A percentile compares a stretch with the other conserved stretches of the same genome.
These are phyloP conservation scores for Pteronotus mesoamericanus DNA, from an alignment of 2,797 vertebrate species.

Conservation along the genomic window DNA sequence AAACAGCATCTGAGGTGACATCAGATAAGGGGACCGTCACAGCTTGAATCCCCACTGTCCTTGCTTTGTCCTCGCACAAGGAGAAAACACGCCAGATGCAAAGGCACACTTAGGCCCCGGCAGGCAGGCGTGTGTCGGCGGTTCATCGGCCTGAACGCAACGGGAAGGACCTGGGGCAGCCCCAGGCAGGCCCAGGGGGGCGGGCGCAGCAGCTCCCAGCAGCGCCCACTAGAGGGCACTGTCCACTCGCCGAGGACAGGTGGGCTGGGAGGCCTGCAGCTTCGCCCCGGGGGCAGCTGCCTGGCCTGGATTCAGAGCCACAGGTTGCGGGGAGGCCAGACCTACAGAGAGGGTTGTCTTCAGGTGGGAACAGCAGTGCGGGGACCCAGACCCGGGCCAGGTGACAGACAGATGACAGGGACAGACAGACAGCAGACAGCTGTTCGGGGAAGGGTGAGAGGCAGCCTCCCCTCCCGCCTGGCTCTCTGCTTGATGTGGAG, in stretches of 20 bases:
- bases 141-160: constrained; percentile 40
- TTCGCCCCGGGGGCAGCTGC: neutral
- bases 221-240: constrained; percentile 81
- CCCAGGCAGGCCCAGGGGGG: rapidly evolving
- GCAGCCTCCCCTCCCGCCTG: neutral
- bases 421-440: neutral
- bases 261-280: rapidly evolving
- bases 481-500: neutral
- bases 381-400: neutral
- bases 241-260: constrained; percentile 44
- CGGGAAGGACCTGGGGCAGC: neutral
- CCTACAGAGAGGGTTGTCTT: neutral
- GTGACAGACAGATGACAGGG: neutral
- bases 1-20: neutral
- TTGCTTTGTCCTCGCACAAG: neutral
- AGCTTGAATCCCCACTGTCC: neutral
- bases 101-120: neutral
- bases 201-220: rapidly evolving
- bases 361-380: neutral
- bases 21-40: neutral
- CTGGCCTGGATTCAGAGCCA: neutral
- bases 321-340: rapidly evolving
- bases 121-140: neutral
- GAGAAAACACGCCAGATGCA: constrained; percentile 32
- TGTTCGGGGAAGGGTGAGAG: neutral